Base-by-base conservation (phyloP, 2,113 vertebrate genomes). In the Tauraco erythrolophus region DNA sequence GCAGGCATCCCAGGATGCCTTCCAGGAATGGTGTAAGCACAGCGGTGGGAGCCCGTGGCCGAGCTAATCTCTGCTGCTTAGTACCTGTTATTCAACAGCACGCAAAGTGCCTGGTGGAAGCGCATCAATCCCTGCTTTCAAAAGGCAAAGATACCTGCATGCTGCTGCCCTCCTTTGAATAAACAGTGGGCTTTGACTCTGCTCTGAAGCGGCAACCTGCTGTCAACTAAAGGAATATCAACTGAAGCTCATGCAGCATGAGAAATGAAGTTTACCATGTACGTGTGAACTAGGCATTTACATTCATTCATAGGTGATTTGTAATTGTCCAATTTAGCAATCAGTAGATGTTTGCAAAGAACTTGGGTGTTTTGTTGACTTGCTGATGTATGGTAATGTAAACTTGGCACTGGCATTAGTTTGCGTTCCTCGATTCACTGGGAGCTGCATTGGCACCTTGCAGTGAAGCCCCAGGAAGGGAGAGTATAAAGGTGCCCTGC, bases 301-400 rank as follows among this genome's bases (percentile, higher is more conserved):
- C 64, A 58, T 51, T 86, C 60, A 19, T 81, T 91, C 64, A 5
- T 45, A 23, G 72, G 85, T 60, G 85, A 77, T 92, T 75, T 92
- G 46, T 97, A 93, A 87, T 95, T 81, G 94, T 81, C 68, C 88
- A 87, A 60, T 96, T 94, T 82, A 96, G 88, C 7, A 5, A 61
- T 89, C 46, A 92, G 75, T 30, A 66, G 46, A 58, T 75, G 84
- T 95, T 78, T 92, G 91, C 69, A 87, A 61, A 92, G 72, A 64
- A 31, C 57, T n/a, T 53, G 86, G 45, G 35, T 70, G 50, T 86
- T 94, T 35, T 60, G 68, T 81, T 94, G 91, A 70, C 83, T 91
- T 56, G 43, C 54, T 92, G 76, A 65, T 53, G 37, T 46, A 25
- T 10, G 30, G 74, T 51, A 95, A 41, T 41, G 41, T 53, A 66